Base-by-base conservation (phyloP, 30 jellyfish, hydroid and myxozoan genomes). In the Aurelia aurita region DNA sequence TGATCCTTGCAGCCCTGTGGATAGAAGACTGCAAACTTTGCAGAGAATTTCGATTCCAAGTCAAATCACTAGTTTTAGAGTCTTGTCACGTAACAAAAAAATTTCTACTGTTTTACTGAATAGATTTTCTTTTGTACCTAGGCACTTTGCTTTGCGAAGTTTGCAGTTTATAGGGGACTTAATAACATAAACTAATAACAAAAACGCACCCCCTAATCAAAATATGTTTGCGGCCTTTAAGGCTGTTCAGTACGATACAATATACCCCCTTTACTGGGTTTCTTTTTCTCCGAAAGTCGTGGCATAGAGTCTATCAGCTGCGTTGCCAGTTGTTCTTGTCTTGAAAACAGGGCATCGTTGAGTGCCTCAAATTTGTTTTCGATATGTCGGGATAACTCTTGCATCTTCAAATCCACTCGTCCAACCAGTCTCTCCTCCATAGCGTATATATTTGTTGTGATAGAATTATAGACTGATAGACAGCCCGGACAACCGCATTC, bases 401-500 rank as follows among this genome's bases (percentile, higher is more conserved):
- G 96, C 74, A 87, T 87, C 59, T 72, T 64, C 63, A 87, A 27
- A 63, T 87, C 96, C 80, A 87, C 58, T 43, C 88, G 62, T 4
- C 96, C 96, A 54, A 87, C 45, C 31, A 87, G 60, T 32, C 96
- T 78, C 74, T 87, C 85, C 75, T 87, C 96, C 86, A 77, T 69
- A 9, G 96, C 96, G 75, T 74, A 87, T 55, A 87, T 69, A 26
- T 87, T 87, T 11, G 96, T 87, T 53, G 96, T 64, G 9, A 87
- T 87, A 31, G 96, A 76, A 45, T 76, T 77, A 66, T 87, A 87
- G 20, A 87, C 96, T 13, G 89, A 59, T 27, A 87, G 53, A 53
- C 97, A 89, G 0, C 97, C 97, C 16, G 90, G 93, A 31, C 93
- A 89, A 10, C 97, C 97, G 57, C 97, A 89, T 8, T 78, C 91